Conservation (phyloP, 2,888 invertebrate genomes). For the Hyalella azteca region DNA sequence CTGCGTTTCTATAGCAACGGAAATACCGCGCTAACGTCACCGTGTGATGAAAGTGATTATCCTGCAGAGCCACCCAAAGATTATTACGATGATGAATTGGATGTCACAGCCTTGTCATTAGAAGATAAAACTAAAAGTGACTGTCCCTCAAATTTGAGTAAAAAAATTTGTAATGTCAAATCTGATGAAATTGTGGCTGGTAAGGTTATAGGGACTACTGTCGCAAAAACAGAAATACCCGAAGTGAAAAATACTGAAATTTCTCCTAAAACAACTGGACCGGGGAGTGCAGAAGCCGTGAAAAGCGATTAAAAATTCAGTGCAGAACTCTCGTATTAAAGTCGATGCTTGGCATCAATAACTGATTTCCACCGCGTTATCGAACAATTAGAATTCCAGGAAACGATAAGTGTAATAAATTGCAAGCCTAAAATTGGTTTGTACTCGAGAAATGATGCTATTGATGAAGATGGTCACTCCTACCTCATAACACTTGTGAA, state of each 20-base stretch:
- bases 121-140: constrained; percentile 29
- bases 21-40: neutral
- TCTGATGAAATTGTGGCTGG: neutral
- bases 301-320: too few species aligned
- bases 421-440: too few species aligned
- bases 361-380: too few species aligned
- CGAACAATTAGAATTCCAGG: too few species aligned
- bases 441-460: too few species aligned
- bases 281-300: too few species aligned
- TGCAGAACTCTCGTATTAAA: too few species aligned
- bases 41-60: constrained; percentile 30
- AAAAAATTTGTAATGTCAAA: neutral
- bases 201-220: neutral
- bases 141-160: neutral
- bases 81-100: constrained; percentile 48
- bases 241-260: neutral
- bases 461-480: too few species aligned
- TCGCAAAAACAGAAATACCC: neutral
- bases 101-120: neutral
- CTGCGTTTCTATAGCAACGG: neutral
- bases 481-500: too few species aligned
- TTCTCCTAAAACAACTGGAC: neutral
- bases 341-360: too few species aligned
- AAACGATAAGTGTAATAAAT: too few species aligned
- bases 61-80: constrained; percentile 51